phyloP scores from a whole-genome alignment of 2,888 invertebrate genomes.

The Adineta ricciae region DNA sequence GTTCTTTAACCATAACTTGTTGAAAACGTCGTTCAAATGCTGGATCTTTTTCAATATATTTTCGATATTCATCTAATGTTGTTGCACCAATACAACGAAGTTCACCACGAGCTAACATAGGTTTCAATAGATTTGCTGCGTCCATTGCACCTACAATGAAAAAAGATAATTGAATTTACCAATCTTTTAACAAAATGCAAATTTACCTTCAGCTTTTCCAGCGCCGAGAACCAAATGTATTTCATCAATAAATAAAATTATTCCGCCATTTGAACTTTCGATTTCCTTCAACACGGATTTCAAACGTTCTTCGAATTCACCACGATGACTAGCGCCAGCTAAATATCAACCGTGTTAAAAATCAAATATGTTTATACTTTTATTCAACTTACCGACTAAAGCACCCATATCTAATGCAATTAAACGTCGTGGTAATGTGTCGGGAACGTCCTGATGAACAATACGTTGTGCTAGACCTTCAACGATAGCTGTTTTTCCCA shows the following conservation, averaged over 20 bases:
- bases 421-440: conserved; percentile 17
- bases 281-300: conserved; percentile 37
- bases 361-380: background rate
- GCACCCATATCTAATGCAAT: conserved; percentile 17
- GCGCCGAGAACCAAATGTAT: conserved; percentile 39
- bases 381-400: background rate
- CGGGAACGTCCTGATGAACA: conserved; percentile 13
- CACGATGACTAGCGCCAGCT: conserved; percentile 37
- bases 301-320: conserved; percentile 39
- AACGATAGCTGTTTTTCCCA: conserved; percentile 39
- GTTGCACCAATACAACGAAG: conserved; percentile 38
- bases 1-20: conserved; percentile 35
- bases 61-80: conserved; percentile 38
- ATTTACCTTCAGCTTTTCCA: conserved; percentile 33
- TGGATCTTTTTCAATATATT: conserved; percentile 38
- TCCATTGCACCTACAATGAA: conserved; percentile 36
- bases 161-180: background rate
- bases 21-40: conserved; percentile 39
- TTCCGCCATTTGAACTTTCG: background rate
- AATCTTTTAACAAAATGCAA: no score
- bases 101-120: conserved; percentile 37
- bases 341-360: conserved; percentile 18
- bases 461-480: conserved; percentile 35
- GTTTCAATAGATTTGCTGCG: conserved; percentile 39
- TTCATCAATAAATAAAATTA: conserved; percentile 41